Conservation (phyloP, 2,888 invertebrate species). For the Drosophila maculinotata region DNA sequence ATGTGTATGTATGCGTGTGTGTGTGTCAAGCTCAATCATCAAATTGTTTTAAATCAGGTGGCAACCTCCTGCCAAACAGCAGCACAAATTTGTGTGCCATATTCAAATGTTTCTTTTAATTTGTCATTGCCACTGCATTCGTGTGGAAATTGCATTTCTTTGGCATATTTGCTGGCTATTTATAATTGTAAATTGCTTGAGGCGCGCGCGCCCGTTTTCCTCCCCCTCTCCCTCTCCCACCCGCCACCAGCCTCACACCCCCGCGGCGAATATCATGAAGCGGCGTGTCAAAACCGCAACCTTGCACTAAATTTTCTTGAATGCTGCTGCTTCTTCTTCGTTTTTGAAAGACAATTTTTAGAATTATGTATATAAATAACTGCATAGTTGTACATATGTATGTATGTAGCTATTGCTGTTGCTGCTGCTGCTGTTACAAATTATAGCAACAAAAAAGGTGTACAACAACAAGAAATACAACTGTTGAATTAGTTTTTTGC, state of each 20-base stretch:
- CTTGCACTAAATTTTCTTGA: conserved; percentile 67
- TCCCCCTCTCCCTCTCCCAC: conserved; percentile 6
- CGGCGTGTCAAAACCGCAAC: conserved; percentile 75
- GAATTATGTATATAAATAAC: conserved; percentile 59
- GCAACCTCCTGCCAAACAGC: conserved; percentile 30
- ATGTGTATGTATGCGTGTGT: conserved; percentile 10
- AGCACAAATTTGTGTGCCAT: conserved; percentile 15
- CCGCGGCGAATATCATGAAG: conserved; percentile 8
- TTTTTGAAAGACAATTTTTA: conserved; percentile 59
- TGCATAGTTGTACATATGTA: conserved; percentile 28
- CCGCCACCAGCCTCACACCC: conserved; percentile 14
- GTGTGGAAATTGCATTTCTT: conserved; percentile 53
- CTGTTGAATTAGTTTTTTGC: conserved; percentile 46
- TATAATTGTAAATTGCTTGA: conserved; percentile 72
- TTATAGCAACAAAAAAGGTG: not conserved
- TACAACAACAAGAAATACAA: conserved; percentile 23
- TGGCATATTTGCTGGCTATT: conserved; percentile 66
- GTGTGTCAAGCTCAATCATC: conserved; percentile 72
- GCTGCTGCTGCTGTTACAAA: not conserved
- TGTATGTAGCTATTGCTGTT: not conserved
- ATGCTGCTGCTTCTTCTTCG: conserved; percentile 19
- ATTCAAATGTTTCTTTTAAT: conserved; percentile 22
- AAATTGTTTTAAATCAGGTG: conserved; percentile 40
- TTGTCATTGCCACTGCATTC: conserved; percentile 16
- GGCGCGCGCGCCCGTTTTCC: not conserved